Conservation (phyloP, 2,888 invertebrate species). For the Acheta domesticus region DNA sequence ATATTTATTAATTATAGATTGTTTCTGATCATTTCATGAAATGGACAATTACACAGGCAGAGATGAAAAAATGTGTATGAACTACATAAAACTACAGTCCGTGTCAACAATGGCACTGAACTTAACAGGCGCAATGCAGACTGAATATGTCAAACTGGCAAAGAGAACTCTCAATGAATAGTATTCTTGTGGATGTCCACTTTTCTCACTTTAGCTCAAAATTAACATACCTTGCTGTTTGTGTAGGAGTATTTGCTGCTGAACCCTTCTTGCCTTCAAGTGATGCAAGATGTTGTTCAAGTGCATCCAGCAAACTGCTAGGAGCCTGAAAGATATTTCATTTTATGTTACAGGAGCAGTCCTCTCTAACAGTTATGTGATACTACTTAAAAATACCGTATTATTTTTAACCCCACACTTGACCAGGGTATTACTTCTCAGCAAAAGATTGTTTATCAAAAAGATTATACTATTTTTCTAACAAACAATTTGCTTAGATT, state of each 20-base stretch:
- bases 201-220: no score
- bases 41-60: not conserved
- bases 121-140: not conserved
- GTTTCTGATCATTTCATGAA: no score
- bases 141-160: no score
- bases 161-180: no score
- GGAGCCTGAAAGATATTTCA: slow-evolving; percentile 62
- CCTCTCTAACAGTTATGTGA: not conserved
- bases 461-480: no score
- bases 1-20: no score
- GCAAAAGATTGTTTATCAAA: no score
- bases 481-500: no score
- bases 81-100: no score
- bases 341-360: not conserved
- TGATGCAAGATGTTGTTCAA: slow-evolving; percentile 91
- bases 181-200: no score
- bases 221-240: slow-evolving; percentile 67
- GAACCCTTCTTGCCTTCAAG: slow-evolving; percentile 91
- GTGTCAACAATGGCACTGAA: not conserved
- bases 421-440: no score
- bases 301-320: slow-evolving; percentile 91
- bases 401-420: not conserved
- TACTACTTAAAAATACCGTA: not conserved
- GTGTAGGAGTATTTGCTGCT: slow-evolving; percentile 80
- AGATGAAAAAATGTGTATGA: not conserved